These are phyloP conservation scores for Miichthys miiuy DNA, from an alignment of 2,797 vertebrate genomes.

Conservation along the genomic window DNA sequence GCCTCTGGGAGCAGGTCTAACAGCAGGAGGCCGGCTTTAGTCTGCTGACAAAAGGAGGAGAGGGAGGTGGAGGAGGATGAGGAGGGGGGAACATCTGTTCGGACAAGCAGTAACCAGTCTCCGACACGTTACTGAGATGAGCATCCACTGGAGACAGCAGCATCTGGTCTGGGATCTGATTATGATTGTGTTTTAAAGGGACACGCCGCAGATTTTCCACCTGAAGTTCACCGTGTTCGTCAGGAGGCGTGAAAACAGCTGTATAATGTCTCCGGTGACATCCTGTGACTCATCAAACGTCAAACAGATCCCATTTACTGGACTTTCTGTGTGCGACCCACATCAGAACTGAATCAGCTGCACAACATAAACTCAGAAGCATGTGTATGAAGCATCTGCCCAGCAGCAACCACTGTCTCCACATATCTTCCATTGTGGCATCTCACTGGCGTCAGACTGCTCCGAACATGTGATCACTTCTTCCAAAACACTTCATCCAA, in stretches of 20 bases:
- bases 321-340: not conserved
- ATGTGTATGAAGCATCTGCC: slow-evolving; percentile 1
- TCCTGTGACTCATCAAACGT: not conserved
- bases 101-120: slow-evolving; percentile 38
- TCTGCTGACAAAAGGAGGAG: slow-evolving; percentile 50
- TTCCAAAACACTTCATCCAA: slow-evolving; percentile 43
- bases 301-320: not conserved
- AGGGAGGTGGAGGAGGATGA: not conserved
- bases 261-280: not conserved
- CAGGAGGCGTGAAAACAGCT: not conserved
- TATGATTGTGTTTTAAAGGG: slow-evolving; percentile 21
- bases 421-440: slow-evolving; percentile 25
- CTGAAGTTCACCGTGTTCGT: not conserved
- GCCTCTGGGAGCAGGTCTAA: slow-evolving; percentile 61
- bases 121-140: slow-evolving; percentile 44
- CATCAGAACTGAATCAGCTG: not conserved
- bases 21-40: slow-evolving; percentile 54
- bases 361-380: slow-evolving; percentile 3
- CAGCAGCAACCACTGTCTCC: slow-evolving; percentile 23
- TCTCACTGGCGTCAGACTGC: slow-evolving; percentile 29
- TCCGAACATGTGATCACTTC: slow-evolving; percentile 40
- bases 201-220: not conserved
- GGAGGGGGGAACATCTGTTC: slow-evolving; percentile 71
- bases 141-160: slow-evolving; percentile 36
- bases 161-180: slow-evolving; percentile 29